Conservation (phyloP, 2,113 vertebrate species). For the Hiodon tergisus region DNA sequence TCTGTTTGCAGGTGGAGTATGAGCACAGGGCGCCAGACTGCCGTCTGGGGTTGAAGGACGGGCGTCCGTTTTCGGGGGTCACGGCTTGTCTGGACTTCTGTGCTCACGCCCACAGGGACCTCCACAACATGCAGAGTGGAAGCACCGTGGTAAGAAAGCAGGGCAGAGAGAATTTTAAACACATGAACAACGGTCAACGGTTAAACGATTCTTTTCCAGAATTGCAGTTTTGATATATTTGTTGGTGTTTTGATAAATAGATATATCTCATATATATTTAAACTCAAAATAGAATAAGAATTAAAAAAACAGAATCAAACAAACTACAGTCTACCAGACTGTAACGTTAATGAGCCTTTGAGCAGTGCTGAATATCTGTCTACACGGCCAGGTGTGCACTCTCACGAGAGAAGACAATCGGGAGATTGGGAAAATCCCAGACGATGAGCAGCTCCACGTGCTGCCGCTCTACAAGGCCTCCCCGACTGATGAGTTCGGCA, state of each 20-base stretch:
- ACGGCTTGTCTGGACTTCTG: conserved; percentile 96
- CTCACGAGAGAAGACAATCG: conserved; percentile 94
- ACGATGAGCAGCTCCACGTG: conserved; percentile 95
- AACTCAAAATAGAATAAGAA: no score
- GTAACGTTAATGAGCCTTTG: not conserved
- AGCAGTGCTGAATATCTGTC: not conserved
- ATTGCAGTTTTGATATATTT: no score
- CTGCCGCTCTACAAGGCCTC: conserved; percentile 89
- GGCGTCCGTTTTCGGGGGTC: conserved; percentile 94
- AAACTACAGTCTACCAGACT: no score
- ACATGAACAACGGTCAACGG: not conserved
- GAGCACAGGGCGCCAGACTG: conserved; percentile 88
- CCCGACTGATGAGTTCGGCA: conserved; percentile 87
- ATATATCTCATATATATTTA: not conserved
- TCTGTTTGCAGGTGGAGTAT: conserved; percentile 75
- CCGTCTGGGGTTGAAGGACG: conserved; percentile 82
- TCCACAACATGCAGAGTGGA: conserved; percentile 94
- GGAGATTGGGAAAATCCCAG: conserved; percentile 76
- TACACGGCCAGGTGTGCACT: conserved; percentile 80
- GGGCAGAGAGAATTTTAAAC: not conserved
- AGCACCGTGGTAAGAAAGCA: conserved; percentile 82
- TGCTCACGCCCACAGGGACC: conserved; percentile 91
- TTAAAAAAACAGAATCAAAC: not conserved
- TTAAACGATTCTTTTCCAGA: not conserved
- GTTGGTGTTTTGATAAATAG: no score